phyloP scores from a whole-genome alignment of 2,113 vertebrate genomes.

The Galemys pyrenaicus region DNA sequence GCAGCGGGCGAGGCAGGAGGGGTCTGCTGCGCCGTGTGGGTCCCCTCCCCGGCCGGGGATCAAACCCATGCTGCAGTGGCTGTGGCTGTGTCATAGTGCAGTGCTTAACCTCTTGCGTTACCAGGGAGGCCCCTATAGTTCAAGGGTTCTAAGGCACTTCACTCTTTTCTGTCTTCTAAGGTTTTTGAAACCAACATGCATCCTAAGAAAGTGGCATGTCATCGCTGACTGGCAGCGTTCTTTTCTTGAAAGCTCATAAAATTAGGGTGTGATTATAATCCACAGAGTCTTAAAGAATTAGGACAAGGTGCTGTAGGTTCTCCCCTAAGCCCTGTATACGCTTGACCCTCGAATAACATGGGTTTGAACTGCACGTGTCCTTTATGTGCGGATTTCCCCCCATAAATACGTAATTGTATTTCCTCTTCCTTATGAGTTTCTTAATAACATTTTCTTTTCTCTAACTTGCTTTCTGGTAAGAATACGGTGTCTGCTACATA shows the following conservation, averaged over 20 bases:
- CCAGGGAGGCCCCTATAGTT: too few species aligned
- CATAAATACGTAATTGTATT: background rate
- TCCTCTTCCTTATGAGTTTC: background rate
- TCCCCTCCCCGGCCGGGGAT: too few species aligned
- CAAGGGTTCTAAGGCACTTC: background rate
- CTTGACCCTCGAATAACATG: background rate
- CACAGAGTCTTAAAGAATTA: background rate
- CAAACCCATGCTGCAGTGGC: too few species aligned
- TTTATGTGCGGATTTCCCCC: background rate
- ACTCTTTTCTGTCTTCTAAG: background rate
- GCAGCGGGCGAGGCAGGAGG: too few species aligned
- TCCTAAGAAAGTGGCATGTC: background rate
- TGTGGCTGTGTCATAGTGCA: too few species aligned
- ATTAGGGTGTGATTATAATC: background rate
- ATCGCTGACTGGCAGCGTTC: background rate
- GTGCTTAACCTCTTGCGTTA: too few species aligned
- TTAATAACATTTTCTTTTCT: background rate
- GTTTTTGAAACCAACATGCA: background rate
- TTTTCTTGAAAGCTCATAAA: background rate
- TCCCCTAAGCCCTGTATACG: background rate
- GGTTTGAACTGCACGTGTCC: background rate
- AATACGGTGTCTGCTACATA: background rate
- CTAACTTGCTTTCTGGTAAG: background rate
- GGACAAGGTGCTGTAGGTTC: rapidly evolving
- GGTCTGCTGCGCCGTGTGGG: too few species aligned